Percentiles rank a stretch among this genome's conserved stretches.
Conservation (phyloP, 2,797 vertebrate genomes). For the Aythya fuligula region DNA sequence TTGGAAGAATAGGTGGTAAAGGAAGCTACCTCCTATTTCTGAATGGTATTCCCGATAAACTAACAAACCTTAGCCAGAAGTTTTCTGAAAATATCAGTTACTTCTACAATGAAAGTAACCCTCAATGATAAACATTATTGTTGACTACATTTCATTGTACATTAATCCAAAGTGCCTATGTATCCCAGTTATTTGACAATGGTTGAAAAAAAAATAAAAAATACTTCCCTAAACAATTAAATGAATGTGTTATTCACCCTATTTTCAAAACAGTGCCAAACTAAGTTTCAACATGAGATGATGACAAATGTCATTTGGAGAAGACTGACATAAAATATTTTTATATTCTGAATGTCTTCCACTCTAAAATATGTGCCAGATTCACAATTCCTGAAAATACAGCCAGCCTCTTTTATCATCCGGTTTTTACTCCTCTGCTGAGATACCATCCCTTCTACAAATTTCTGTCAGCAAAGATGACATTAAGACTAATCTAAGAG, state of each 20-base stretch:
- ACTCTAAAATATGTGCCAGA: background rate
- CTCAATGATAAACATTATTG: background rate
- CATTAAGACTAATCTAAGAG: background rate
- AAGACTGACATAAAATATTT: background rate
- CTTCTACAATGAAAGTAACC: rapidly evolving
- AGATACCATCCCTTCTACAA: background rate
- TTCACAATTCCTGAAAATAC: conserved; percentile 22
- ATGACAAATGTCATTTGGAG: background rate
- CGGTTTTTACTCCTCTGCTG: background rate
- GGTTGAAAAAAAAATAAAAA: background rate
- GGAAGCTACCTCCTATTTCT: background rate
- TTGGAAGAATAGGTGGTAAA: background rate
- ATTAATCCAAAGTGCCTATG: background rate
- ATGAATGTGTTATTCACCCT: background rate
- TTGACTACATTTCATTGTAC: background rate
- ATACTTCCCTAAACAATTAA: background rate
- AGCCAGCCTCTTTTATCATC: background rate
- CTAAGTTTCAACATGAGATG: background rate
- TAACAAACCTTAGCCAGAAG: background rate
- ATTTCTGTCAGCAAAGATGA: conserved; percentile 14
- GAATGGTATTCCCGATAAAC: background rate
- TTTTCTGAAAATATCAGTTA: background rate
- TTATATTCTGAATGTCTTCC: conserved; percentile 1
- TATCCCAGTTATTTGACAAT: background rate
- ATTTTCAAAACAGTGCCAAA: background rate